Evolutionary conservation across 1,140 invertebrate genomes (phyloP), one percentile per base, ranked within the genome.

Genomic region (Trialeurodes vaporariorum): DNA sequence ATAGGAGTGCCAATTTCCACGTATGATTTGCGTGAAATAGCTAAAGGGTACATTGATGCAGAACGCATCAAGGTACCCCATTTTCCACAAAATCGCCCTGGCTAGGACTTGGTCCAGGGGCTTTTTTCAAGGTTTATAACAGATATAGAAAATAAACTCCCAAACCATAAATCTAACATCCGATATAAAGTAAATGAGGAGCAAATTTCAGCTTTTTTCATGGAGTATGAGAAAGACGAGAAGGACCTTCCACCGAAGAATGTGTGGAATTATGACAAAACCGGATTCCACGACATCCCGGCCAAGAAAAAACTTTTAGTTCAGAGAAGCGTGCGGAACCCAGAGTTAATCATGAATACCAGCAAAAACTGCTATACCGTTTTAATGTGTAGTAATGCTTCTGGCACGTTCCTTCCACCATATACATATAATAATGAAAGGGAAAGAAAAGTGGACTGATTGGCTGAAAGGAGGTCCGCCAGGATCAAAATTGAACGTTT

Each of bases 211-310:
- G 59, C 63, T 70, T 75, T 74, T 74, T 76, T 74, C 69, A 70
- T 72, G 12, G 68, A 79, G 65, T 66, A 77, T 13, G 34, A 40
- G 63, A 60, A 59, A 25, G 61, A 67, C 26, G 24, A 79, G 23
- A 59, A 76, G 69, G 69, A 69, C 62, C 69, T 76, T 72, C 73
- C 34, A 71, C 75, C 17, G n/a, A 21, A 69, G 49, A 71, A 74
- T 62, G 76, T 80, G n/a, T 27, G 79, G 9, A 78, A 78, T 67
- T 79, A 78, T 68, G 78, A 78, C 70, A 78, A 80, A 70, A 79
- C 77, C 2, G 79, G 80, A 67, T 49, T 81, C 1, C 70, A 68
- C 9, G 78, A 80, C 73, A 76, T 80, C 68, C 78, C 77, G 12
- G 77, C 76, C 23, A 71, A 66, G n/a, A 74, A 73, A 60, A 77